Percentiles rank a stretch among this genome's conserved stretches.
Conservation (phyloP, 1,140 invertebrate species). For the Bombus impatiens region DNA sequence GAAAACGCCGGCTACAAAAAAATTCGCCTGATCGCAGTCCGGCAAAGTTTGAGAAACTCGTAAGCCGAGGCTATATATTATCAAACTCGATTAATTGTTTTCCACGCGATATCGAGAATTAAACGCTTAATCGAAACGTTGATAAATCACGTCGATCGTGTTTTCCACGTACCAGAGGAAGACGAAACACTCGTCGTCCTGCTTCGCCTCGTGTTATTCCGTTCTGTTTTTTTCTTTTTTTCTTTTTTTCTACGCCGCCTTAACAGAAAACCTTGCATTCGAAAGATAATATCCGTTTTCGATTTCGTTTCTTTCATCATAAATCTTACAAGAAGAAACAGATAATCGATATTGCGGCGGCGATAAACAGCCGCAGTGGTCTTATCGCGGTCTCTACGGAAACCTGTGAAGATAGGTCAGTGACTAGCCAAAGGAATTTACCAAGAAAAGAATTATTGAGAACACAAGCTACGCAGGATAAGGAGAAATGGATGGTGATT, state of each 20-base stretch:
- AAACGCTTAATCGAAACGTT: not conserved
- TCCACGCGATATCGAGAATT: not conserved
- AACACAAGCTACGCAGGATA: conserved; percentile 20
- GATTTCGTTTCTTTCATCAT: conserved; percentile 16
- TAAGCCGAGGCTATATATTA: conserved; percentile 5
- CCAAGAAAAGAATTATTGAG: conserved; percentile 20
- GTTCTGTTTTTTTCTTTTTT: no score
- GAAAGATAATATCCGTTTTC: conserved; percentile 32
- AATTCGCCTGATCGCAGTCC: not conserved
- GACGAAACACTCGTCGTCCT: not conserved
- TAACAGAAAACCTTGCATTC: not conserved
- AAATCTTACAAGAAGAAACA: conserved; percentile 26
- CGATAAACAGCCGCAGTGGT: conserved; percentile 25
- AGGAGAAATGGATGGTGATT: conserved; percentile 29
- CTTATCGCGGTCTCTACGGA: conserved; percentile 28
- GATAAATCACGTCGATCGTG: not conserved
- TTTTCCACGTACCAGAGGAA: no score
- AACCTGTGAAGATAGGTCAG: conserved; percentile 44
- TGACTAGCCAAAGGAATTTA: conserved; percentile 25
- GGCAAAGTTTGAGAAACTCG: not conserved
- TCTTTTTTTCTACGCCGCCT: not conserved
- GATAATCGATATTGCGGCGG: conserved; percentile 52
- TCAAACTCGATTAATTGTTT: conserved; percentile 12
- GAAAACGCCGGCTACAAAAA: not conserved
- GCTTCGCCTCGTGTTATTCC: not conserved